Percentiles rank a stretch among this genome's conserved stretches.
Evolutionary conservation across 2,888 invertebrate species (phyloP).

Genomic region (Drosophila subquinaria): DNA sequence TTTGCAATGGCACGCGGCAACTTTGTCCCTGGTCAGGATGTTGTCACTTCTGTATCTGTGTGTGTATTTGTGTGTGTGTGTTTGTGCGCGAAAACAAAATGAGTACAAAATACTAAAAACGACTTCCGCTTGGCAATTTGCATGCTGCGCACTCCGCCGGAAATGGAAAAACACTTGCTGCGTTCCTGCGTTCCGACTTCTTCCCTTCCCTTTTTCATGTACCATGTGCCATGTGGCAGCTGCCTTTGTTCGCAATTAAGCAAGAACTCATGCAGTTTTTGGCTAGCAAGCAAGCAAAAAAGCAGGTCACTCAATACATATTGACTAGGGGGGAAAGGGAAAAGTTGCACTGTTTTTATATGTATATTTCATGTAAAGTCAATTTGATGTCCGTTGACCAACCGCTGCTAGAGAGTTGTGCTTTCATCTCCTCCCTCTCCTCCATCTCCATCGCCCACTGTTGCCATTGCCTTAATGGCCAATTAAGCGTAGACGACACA

Average conservation of each 20-base stretch:
- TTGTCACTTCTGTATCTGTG: constrained; percentile 66
- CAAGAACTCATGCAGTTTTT: constrained; percentile 72
- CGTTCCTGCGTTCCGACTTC: constrained; percentile 19
- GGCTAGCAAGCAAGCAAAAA: constrained; percentile 32
- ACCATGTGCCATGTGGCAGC: constrained; percentile 7
- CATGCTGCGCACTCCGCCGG: constrained; percentile 71
- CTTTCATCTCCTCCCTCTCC: not conserved
- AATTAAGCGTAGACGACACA: constrained; percentile 85
- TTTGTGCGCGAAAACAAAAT: constrained; percentile 71
- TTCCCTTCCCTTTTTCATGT: not conserved
- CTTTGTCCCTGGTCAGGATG: constrained; percentile 79
- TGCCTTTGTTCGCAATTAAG: constrained; percentile 72
- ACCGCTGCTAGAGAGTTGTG: constrained; percentile 60
- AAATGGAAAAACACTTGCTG: constrained; percentile 77
- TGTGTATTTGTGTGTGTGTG: constrained; percentile 33
- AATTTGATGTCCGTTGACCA: constrained; percentile 65
- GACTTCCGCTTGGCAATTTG: constrained; percentile 78
- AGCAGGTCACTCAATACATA: constrained; percentile 71
- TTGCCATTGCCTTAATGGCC: constrained; percentile 81
- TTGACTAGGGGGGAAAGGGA: constrained; percentile 21
- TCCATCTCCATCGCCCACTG: not conserved
- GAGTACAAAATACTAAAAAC: constrained; percentile 81
- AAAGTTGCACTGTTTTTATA: constrained; percentile 43
- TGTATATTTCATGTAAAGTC: constrained; percentile 78
- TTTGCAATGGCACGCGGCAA: constrained; percentile 70